Base-by-base conservation (phyloP, 2,797 vertebrate species). In the Paguma larvata region DNA sequence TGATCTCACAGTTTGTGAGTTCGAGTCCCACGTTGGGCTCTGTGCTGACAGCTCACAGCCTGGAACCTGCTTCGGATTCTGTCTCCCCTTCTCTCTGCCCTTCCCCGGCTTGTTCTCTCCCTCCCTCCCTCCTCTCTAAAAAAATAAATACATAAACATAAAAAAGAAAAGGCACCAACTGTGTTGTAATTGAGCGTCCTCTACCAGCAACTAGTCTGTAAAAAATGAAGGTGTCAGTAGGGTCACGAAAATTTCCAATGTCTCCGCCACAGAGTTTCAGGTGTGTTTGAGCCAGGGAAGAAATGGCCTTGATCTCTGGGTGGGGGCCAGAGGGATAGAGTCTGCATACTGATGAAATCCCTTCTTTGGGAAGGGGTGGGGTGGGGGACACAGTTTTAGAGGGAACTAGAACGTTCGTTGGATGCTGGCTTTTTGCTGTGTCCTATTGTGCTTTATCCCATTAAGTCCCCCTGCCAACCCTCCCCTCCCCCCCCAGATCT, bases 1-100 rank as follows among this genome's bases (percentile, higher is more conserved):
- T 3, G 8, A 56, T 56, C 56, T 56, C 56, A 0, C 19, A 0
- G 56, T 23, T 9, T 7, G 0, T 56, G 56, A 3, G 8, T 56
- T 56, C 2, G 21, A 56, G 56, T 19, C 21, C 7, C 21, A 8
- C 7, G 2, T 56, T 2, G 0, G 56, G 56, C 56, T 56, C 56
- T 21, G 21, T 56, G 56, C 56, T 23, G 56, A 56, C 56, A 56
- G 19, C 56, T 8, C 21, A 23, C 6, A 56, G 56, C 56, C 8
- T 56, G 56, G 56, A 56, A 21, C 56, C 53, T 56, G 21, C 56
- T 56, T 56, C 2, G 2, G 56, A 23, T 56, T 23, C 56, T 56
- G 56, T 56, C 19, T 23, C 56, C 21, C 19, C 19, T 8, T 56
- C 2, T 56, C 56, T 56, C 21, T 56, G 21, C 7, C 19, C 56